These are phyloP conservation scores for Eucriotettix oculatus DNA, from an alignment of 2,888 invertebrate genomes.

Conservation along the genomic window DNA sequence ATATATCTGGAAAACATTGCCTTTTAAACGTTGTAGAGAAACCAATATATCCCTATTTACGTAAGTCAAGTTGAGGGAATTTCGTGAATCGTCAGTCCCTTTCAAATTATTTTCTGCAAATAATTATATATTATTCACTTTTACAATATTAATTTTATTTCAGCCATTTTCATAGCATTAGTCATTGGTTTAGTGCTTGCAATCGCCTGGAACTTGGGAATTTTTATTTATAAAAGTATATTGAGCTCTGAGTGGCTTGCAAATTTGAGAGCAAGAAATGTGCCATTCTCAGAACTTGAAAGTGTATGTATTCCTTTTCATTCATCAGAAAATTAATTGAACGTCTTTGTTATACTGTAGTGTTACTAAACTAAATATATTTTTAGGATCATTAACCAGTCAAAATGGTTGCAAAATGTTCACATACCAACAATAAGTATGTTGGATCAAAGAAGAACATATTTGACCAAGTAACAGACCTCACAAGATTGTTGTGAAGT, in stretches of 20 bases:
- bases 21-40: too few species aligned
- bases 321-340: background rate
- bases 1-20: too few species aligned
- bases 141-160: conserved; percentile 14
- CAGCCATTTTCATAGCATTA: conserved; percentile 27
- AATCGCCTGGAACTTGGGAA: conserved; percentile 16
- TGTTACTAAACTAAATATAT: too few species aligned
- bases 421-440: too few species aligned
- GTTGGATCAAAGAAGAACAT: too few species aligned
- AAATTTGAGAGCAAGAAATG: conserved; percentile 4
- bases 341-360: background rate
- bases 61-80: too few species aligned
- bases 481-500: too few species aligned
- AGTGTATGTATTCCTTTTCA: conserved; percentile 6
- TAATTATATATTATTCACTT: background rate
- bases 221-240: background rate
- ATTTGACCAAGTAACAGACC: too few species aligned
- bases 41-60: too few species aligned
- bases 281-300: conserved; percentile 10
- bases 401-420: too few species aligned
- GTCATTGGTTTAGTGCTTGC: conserved; percentile 21
- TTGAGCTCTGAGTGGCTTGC: conserved; percentile 5
- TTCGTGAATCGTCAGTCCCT: too few species aligned
- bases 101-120: background rate
- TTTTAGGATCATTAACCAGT: too few species aligned